A percentile compares a stretch with the other conserved stretches of the same genome.
Conservation (phyloP, 2,113 vertebrate genomes). For the Esox niger region DNA sequence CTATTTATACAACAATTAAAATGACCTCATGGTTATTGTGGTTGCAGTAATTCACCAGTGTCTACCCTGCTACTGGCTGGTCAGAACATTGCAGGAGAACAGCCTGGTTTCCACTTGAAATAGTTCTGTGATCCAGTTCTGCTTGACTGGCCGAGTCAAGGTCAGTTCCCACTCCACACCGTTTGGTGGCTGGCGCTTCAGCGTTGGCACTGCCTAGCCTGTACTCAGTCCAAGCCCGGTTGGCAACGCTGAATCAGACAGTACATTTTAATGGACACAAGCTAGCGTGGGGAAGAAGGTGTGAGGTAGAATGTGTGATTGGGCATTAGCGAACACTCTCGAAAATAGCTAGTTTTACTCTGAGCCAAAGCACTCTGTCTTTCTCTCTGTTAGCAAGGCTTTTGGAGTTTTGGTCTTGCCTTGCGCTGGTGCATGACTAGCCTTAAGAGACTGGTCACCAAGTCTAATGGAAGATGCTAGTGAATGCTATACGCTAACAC, state of each 20-base stretch:
- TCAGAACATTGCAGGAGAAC: background rate
- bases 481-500: background rate
- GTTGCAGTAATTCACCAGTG: background rate
- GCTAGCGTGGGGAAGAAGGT: background rate
- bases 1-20: background rate
- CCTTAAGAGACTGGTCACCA: background rate
- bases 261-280: background rate
- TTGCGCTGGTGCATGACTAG: background rate
- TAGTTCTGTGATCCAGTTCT: background rate
- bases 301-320: background rate
- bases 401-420: background rate
- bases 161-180: background rate
- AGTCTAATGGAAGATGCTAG: background rate
- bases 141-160: conserved; percentile 7
- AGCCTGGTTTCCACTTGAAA: background rate
- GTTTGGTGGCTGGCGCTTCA: background rate
- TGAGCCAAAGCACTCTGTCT: no score
- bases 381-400: no score
- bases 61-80: background rate
- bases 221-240: background rate
- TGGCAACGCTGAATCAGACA: background rate
- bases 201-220: background rate
- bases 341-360: background rate
- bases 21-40: background rate
- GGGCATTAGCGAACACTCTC: background rate